These are phyloP conservation scores for Caenorhabditis wallacei DNA, from an alignment of 2,888 invertebrate genomes.

Conservation along the genomic window DNA sequence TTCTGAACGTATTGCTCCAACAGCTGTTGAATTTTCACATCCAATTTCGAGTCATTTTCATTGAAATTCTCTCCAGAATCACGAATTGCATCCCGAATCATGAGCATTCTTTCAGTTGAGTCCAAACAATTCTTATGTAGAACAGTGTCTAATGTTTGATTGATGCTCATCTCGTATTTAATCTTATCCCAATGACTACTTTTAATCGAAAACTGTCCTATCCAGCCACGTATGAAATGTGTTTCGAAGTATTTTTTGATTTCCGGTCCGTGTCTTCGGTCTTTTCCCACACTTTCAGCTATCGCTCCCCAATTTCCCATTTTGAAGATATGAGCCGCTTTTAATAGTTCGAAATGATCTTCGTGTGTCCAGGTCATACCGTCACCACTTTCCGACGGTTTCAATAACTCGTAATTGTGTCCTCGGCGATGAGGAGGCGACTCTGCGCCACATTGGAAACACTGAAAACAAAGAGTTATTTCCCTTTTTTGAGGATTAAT, in stretches of 20 bases:
- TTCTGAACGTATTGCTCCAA: constrained; percentile 55
- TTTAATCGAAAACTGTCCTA: constrained; percentile 74
- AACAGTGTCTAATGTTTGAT: constrained; percentile 53
- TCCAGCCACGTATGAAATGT: constrained; percentile 72
- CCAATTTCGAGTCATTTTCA: constrained; percentile 46
- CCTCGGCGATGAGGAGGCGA: constrained; percentile 73
- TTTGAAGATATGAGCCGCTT: constrained; percentile 70
- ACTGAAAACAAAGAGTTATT: constrained; percentile 54
- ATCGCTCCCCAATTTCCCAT: constrained; percentile 74
- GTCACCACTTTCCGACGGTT: constrained; percentile 57
- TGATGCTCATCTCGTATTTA: constrained; percentile 53
- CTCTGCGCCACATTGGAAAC: constrained; percentile 78
- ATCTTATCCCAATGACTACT: constrained; percentile 61
- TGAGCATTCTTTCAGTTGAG: constrained; percentile 51
- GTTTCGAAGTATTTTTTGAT: constrained; percentile 72
- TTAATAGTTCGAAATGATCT: constrained; percentile 67
- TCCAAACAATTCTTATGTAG: constrained; percentile 39
- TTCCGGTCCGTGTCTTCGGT: constrained; percentile 40
- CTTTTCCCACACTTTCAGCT: constrained; percentile 44
- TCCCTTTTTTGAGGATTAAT: neutral
- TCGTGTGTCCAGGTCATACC: constrained; percentile 48
- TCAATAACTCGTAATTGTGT: constrained; percentile 74
- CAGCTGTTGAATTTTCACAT: constrained; percentile 42
- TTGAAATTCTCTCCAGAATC: constrained; percentile 34
- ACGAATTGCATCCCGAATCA: constrained; percentile 60